These are phyloP conservation scores for Neogale vison DNA, from an alignment of 2,113 vertebrate species.

Conservation along the genomic window DNA sequence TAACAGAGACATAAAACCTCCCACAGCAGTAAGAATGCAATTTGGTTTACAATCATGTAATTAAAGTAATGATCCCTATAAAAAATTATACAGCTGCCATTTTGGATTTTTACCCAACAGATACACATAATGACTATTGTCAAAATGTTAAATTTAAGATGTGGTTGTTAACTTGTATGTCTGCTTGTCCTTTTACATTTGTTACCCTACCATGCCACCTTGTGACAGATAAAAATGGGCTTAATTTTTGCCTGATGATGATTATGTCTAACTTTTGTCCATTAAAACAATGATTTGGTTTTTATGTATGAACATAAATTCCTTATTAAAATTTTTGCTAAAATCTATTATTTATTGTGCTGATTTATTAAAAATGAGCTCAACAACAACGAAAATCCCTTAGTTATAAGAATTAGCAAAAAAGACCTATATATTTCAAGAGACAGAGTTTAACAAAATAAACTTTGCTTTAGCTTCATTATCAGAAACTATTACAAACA, in stretches of 20 bases:
- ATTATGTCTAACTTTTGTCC: not conserved
- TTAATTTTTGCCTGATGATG: conserved; percentile 22
- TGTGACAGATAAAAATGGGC: conserved; percentile 54
- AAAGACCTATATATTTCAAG: not conserved
- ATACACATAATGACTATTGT: not conserved
- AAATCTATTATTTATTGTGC: not conserved
- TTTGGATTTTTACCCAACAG: conserved; percentile 1
- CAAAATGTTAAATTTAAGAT: conserved; percentile 17
- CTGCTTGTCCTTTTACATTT: not conserved
- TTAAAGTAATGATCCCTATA: not conserved
- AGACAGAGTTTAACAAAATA: not conserved
- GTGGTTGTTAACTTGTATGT: not conserved
- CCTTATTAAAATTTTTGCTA: not conserved
- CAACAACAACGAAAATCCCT: not conserved
- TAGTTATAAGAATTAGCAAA: not conserved
- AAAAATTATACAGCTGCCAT: not conserved
- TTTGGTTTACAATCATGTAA: not conserved
- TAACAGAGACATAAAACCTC: not conserved
- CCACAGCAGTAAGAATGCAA: not conserved
- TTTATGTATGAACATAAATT: not conserved
- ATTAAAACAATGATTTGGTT: not conserved
- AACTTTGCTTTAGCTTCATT: not conserved
- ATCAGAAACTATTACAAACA: not conserved
- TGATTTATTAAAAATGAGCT: not conserved
- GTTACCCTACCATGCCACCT: conserved; percentile 64